Evolutionary conservation across 1,140 invertebrate genomes (phyloP), one percentile per base, ranked within the genome.

Genomic region (Heliothis subflexa): DNA sequence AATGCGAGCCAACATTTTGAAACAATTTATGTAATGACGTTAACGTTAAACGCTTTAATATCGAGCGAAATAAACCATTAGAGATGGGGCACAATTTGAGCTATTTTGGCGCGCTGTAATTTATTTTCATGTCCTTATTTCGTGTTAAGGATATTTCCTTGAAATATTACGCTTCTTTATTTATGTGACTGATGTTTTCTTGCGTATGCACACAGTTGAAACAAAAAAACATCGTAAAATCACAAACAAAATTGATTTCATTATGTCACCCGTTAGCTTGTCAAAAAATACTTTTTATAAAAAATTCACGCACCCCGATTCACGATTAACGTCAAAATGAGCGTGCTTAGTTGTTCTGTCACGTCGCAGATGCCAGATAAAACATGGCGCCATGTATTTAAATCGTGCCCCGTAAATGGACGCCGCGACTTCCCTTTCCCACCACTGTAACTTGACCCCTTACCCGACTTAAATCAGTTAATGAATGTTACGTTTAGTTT

Each of bases 331-430:
- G 79, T 79, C 79, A 79, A 77, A 79, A 80, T 54, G 59, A 75
- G 74, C 82, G 82, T 81, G 81, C 78, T 70, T 78, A 76, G 83
- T 80, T 81, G 84, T 80, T 80, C 80, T 77, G 83, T 86, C 90
- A 90, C 89, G 90, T 92, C 80, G 73, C 82, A 83, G 88, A 92
- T 86, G 83, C 66, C 74, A 87, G 87, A 89, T 89, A 86, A 87
- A 86, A 84, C 83, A 83, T 85, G 83, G 83, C 62, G 78, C 28
- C 78, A 59, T 85, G 87, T 87, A 88, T 89, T 90, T 89, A 91
- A 90, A 91, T 90, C 87, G 86, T 86, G 83, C 86, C 83, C 66
- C 81, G 85, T 85, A 84, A 86, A 86, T 68, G 73, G 73, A 81
- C 83, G 79, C 70, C 80, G 78, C 79, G 78, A 84, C 88, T 88